Conservation (phyloP, 2,797 vertebrate species). For the Diceros bicornis region DNA sequence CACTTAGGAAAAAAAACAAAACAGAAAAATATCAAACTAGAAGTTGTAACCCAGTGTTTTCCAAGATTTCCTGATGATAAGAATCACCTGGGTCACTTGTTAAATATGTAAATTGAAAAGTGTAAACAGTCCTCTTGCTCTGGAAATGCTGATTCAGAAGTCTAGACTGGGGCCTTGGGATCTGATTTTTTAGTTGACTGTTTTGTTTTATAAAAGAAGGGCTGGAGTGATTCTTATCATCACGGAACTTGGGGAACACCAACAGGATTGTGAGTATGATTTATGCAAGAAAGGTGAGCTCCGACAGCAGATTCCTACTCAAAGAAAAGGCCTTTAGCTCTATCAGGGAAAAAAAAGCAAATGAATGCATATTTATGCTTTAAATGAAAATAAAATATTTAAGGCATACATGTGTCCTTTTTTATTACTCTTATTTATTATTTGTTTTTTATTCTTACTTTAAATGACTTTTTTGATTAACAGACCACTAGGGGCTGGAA, state of each 20-base stretch:
- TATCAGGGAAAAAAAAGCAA: not conserved
- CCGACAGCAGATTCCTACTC: not conserved
- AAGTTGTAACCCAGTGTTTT: not conserved
- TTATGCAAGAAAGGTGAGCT: not conserved
- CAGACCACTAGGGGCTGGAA: not conserved
- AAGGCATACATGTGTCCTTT: not conserved
- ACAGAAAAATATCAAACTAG: not conserved
- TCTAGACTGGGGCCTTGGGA: not conserved
- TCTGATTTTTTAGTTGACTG: not conserved
- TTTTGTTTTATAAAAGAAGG: not conserved
- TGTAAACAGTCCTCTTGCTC: not conserved
- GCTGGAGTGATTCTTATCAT: not conserved
- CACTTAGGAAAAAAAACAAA: not conserved
- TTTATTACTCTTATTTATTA: not conserved
- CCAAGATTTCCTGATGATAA: not conserved
- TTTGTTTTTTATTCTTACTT: not conserved
- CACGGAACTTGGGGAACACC: not conserved
- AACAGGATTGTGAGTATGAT: not conserved
- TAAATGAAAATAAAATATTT: not conserved
- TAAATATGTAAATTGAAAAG: not conserved
- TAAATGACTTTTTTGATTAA: not conserved
- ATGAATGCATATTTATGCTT: not conserved
- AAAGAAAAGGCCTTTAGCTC: not conserved
- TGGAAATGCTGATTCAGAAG: not conserved
- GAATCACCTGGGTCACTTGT: not conserved